Evolutionary conservation across 2,888 invertebrate genomes (phyloP), one percentile per base, ranked within the genome.

Genomic region (Xylota sylvarum): DNA sequence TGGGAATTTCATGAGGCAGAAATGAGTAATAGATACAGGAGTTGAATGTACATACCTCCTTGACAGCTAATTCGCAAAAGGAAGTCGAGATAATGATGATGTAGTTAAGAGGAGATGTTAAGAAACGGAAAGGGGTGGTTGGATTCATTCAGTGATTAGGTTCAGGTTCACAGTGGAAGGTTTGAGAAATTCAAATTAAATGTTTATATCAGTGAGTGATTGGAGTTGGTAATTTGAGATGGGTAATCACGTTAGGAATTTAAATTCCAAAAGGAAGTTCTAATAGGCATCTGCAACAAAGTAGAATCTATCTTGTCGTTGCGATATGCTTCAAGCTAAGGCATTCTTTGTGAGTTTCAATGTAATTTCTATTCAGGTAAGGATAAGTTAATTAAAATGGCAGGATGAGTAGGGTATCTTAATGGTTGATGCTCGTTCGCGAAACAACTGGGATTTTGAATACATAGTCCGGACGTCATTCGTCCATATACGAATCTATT

Each of bases 1-100:
- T 56, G 70, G 70, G 70, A 70, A 56, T 19, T 46, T 56, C 46
- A 70, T 46, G 56, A 70, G 5, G 40, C 19, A 48, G 48, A 19
- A 32, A 48, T 46, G 12, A 35, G 19, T 14, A 7, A 30, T 6
- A 32, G 46, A 19, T 62, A 14, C 19, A 65, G n/a, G 4, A 37
- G 50, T 23, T 50, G 30, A 5, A 4, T 19, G 50, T 19, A 55
- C 4, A 27, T 37, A 69, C 17, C 17, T 52, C 17, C 55, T 40
- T 69, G 52, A 37, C 50, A 40, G 14, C 35, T 30, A 27, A 40
- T 52, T 69, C 55, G 27, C 23, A 55, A 69, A 52, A 69, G 67
- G 52, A 69, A 69, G 27, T 23, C n/a, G 27, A 40, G 67, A 17
- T 65, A 37, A 50, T 65, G 52, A 9, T 37, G 50, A 10, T 52